These are phyloP conservation scores for Ctenochaetus hawaiiensis DNA, from an alignment of 2,797 vertebrate genomes.

Conservation along the genomic window DNA sequence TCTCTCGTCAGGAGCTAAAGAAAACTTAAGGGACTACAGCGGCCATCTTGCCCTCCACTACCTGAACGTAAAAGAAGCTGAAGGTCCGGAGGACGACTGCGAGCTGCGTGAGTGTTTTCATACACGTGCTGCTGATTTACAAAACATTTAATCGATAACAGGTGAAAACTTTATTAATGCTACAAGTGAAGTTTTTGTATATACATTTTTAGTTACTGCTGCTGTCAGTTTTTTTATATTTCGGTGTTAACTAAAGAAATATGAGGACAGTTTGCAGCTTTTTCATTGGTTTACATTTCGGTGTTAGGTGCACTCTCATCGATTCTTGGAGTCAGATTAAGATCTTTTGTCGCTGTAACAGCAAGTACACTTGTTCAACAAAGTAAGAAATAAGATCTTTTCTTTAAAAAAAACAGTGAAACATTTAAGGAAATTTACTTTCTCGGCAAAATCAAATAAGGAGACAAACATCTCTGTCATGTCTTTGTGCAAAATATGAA, in stretches of 20 bases:
- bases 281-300: too few relatives aligned
- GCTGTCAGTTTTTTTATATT: not conserved
- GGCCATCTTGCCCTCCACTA: slow-evolving; percentile 85
- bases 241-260: too few relatives aligned
- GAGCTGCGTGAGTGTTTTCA: slow-evolving; percentile 79
- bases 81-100: slow-evolving; percentile 65
- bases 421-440: not conserved
- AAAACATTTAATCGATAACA: not conserved
- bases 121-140: not conserved
- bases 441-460: not conserved
- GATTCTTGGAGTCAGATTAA: too few relatives aligned
- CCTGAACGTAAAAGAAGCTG: slow-evolving; percentile 73
- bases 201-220: not conserved
- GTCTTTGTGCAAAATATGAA: not conserved
- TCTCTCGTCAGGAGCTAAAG: slow-evolving; percentile 82
- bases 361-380: not conserved
- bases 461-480: not conserved
- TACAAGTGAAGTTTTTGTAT: not conserved
- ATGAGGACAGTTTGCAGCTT: too few relatives aligned
- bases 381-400: not conserved
- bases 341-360: not conserved
- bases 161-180: not conserved
- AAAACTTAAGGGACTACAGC: slow-evolving; percentile 87
- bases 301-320: too few relatives aligned
- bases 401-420: not conserved